Evolutionary conservation across 2,888 invertebrate genomes (phyloP), one percentile per base, ranked within the genome.

Genomic region (Aricia artaxerxes): DNA sequence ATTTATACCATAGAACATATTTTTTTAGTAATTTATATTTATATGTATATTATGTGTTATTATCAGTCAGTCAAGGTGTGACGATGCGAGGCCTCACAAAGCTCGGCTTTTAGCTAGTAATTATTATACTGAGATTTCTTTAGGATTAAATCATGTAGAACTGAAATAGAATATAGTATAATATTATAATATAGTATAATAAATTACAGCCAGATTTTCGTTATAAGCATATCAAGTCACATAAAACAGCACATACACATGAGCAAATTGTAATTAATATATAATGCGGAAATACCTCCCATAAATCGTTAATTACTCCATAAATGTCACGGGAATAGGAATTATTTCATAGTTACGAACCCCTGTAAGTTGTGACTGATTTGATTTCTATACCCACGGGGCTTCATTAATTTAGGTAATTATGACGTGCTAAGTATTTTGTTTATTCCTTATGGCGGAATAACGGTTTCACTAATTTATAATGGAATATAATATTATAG

Each of bases 391-490:
- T 61, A 24, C 61, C 9, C 61, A 61, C 4, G 9, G 64, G 64
- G 64, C 64, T 64, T 64, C 64, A 64, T 64, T 64, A 64, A 64
- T 64, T 64, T 11, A 31, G 64, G 64, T 64, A 64, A 64, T 31
- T 64, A 64, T 11, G 4, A 11, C 64, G 9, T 64, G 31, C 24
- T 9, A 3, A 64, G 31, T 64, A 64, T 64, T 64, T 64, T 9
- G 64, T 24, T 64, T 24, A 64, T 64, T 64, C 31, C 1, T 11
- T 31, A 49, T 9, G 49, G 49, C 49, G 49, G 49, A 49, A 9
- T 49, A 49, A 49, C 9, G 11, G 2, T 49, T 49, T 49, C 9
- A 49, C 9, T 49, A 2, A 0, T 49, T 2, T 49, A 49, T 9
- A 9, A 49, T 49, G 49, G 49, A 2, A 49, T 49, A 49, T 49